Percentiles rank a stretch among this genome's conserved stretches.
Conservation (phyloP, 2,113 vertebrate species). For the Clarias gariepinus region DNA sequence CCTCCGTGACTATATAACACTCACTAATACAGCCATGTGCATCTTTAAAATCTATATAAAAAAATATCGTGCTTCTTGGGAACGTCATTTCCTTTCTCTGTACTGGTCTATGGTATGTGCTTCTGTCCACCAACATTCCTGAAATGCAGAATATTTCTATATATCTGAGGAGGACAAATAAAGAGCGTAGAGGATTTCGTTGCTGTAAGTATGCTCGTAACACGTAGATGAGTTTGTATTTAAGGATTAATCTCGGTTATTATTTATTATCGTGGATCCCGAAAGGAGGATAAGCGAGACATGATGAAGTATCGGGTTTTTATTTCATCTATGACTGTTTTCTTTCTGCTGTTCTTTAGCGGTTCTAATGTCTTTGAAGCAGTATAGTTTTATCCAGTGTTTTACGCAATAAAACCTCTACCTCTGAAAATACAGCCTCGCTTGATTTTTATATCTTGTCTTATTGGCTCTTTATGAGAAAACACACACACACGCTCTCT, state of each 20-base stretch:
- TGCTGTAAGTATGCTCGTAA: conserved; percentile 77
- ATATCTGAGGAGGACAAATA: conserved; percentile 73
- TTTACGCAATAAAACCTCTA: conserved; percentile 92
- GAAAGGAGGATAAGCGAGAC: conserved; percentile 72
- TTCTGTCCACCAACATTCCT: conserved; percentile 85
- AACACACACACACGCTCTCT: not conserved
- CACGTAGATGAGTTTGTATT: conserved; percentile 89
- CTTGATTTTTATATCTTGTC: conserved; percentile 30
- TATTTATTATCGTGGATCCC: conserved; percentile 91
- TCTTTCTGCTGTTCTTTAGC: conserved; percentile 80
- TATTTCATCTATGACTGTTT: conserved; percentile 82
- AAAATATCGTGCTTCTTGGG: conserved; percentile 52
- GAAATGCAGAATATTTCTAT: conserved; percentile 77
- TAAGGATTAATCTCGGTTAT: conserved; percentile 87
- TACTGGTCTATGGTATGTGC: conserved; percentile 82
- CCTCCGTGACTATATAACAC: conserved; percentile 83
- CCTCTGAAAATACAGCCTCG: conserved; percentile 69
- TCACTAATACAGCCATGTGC: conserved; percentile 69
- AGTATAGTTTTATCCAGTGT: conserved; percentile 83
- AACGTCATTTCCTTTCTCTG: conserved; percentile 70
- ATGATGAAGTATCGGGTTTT: conserved; percentile 82
- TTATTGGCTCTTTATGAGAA: conserved; percentile 43
- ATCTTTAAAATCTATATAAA: conserved; percentile 26
- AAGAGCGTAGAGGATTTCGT: conserved; percentile 85
- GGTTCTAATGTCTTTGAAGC: conserved; percentile 86